A percentile compares a stretch with the other conserved stretches of the same genome.
phyloP scores from a whole-genome alignment of 1,140 invertebrate genomes.

The Camponotus pennsylvanicus region DNA sequence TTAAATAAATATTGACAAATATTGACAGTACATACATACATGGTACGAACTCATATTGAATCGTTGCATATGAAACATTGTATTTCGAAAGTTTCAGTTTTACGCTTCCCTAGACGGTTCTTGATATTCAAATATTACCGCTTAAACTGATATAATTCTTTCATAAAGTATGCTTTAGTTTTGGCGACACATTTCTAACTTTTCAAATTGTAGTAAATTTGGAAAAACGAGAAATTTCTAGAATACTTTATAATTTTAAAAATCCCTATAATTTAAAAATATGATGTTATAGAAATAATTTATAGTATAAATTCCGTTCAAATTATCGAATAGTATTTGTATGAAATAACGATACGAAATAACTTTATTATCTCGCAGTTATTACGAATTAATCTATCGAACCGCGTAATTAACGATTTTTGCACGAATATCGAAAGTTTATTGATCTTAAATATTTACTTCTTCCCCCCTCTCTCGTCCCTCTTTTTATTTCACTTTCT shows the following conservation, averaged over 20 bases:
- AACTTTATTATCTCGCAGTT: neutral
- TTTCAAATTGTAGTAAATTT: conserved; percentile 19
- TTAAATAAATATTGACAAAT: conserved; percentile 14
- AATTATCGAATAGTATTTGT: neutral
- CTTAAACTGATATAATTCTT: neutral
- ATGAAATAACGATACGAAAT: neutral
- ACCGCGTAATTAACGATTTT: conserved; percentile 2
- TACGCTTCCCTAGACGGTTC: neutral
- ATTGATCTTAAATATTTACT: conserved; percentile 35
- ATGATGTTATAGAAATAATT: neutral
- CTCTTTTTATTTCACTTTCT: conserved; percentile 23
- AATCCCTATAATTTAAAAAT: neutral
- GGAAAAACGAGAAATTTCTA: neutral
- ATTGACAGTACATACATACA: neutral
- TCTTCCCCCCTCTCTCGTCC: neutral
- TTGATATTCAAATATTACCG: conserved; percentile 10
- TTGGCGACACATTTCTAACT: neutral
- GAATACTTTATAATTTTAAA: neutral
- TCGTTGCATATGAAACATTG: neutral
- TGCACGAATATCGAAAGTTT: neutral
- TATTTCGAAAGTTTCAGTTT: conserved; percentile 12
- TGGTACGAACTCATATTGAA: neutral
- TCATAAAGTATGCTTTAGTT: neutral
- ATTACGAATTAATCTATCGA: neutral
- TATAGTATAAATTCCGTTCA: neutral